These are phyloP conservation scores for Calypte anna DNA, from an alignment of 2,113 vertebrate species.

Conservation along the genomic window DNA sequence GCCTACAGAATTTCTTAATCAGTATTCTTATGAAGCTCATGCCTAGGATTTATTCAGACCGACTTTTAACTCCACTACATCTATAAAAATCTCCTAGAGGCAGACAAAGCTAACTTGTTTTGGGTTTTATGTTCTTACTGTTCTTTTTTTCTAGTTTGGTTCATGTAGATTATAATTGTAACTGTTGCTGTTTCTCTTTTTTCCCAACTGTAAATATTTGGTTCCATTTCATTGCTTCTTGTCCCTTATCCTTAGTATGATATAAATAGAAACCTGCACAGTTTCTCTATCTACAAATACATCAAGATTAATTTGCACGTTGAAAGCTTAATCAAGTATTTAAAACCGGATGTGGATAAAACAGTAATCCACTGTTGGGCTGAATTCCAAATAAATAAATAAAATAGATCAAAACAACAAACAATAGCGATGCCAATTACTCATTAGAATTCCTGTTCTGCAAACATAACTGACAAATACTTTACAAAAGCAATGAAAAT, in stretches of 20 bases:
- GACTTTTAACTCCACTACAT: not conserved
- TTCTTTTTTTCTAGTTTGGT: not conserved
- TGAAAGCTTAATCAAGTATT: slow-evolving; percentile 68
- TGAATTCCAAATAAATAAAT: slow-evolving; percentile 61
- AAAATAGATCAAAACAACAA: slow-evolving; percentile 47
- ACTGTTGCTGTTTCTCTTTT: slow-evolving; percentile 42
- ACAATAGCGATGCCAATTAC: not conserved
- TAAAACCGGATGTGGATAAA: slow-evolving; percentile 60
- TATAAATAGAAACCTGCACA: slow-evolving; percentile 53
- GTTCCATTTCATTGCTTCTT: slow-evolving; percentile 34
- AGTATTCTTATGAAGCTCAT: not conserved
- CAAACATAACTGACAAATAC: not conserved
- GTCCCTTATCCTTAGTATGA: slow-evolving; percentile 14
- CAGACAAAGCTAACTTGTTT: not conserved
- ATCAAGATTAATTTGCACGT: slow-evolving; percentile 67
- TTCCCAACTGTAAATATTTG: slow-evolving; percentile 53
- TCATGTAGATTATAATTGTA: not conserved
- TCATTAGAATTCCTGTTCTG: slow-evolving; percentile 24
- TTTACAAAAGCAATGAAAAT: slow-evolving; percentile 13
- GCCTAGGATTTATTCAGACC: not conserved
- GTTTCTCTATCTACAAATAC: slow-evolving; percentile 37
- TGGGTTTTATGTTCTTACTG: not conserved
- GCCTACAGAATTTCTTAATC: not conserved
- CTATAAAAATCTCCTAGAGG: not conserved
- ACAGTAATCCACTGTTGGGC: slow-evolving; percentile 58